phyloP scores from a whole-genome alignment of 23 tunicate genomes.

The Trididemnum clinides region DNA sequence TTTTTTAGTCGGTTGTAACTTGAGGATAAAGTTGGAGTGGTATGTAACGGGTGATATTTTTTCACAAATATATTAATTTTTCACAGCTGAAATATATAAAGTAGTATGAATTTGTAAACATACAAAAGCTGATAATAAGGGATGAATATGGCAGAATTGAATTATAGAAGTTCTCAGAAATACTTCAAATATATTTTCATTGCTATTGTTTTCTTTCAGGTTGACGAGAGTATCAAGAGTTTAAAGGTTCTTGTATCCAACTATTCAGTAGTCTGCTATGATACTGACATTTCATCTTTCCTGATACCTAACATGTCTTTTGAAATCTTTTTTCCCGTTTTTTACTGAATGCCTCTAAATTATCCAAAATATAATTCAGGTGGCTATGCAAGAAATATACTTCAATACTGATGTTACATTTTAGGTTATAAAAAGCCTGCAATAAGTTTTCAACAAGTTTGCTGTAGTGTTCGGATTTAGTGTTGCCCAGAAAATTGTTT shows the following conservation, averaged over 20 bases:
- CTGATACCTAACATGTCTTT: not conserved
- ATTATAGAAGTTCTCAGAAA: not conserved
- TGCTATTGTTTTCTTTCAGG: conserved; percentile 28
- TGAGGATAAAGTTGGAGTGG: too few species aligned
- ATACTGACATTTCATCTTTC: conserved; percentile 20
- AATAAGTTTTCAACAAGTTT: conserved; percentile 11
- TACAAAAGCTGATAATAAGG: conserved; percentile 14
- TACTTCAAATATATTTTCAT: not conserved
- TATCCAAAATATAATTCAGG: conserved; percentile 6
- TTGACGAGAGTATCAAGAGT: not conserved
- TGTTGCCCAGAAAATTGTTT: not conserved
- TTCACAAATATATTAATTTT: too few species aligned
- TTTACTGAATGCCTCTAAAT: conserved; percentile 24
- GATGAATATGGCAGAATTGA: not conserved
- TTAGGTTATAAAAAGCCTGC: conserved; percentile 9
- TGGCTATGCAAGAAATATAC: conserved; percentile 31
- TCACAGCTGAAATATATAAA: conserved; percentile 16
- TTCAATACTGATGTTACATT: not conserved
- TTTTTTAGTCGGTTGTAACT: too few species aligned
- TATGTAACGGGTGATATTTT: too few species aligned
- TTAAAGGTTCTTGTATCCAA: conserved; percentile 10
- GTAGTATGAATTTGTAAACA: conserved; percentile 22
- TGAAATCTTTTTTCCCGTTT: conserved; percentile 18
- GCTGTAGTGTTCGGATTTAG: not conserved
- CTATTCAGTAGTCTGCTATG: conserved; percentile 21